Conservation (phyloP, 2,797 vertebrate species). For the Octomys mimax region DNA sequence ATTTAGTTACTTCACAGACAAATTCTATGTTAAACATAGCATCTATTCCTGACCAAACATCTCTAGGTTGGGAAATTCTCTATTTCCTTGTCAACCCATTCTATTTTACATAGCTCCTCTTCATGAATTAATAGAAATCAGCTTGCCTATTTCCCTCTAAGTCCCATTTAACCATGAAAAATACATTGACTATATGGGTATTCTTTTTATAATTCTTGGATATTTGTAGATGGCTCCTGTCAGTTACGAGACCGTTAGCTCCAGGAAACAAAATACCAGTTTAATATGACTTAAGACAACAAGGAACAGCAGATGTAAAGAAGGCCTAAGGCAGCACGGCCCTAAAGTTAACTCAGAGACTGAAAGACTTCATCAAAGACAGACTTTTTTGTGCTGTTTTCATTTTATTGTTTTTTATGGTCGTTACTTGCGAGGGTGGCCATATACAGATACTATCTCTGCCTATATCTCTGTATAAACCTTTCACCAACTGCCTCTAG, state of each 20-base stretch:
- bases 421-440: not conserved
- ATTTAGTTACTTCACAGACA: not conserved
- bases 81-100: not conserved
- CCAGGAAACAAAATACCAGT: not conserved
- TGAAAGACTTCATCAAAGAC: not conserved
- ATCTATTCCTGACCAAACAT: not conserved
- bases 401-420: not conserved
- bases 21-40: not conserved
- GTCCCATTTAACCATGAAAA: slow-evolving; percentile 29
- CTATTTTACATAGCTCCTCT: not conserved
- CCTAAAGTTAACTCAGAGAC: not conserved
- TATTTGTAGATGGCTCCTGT: slow-evolving; percentile 22
- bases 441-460: not conserved
- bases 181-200: not conserved
- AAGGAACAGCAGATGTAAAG: not conserved
- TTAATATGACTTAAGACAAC: not conserved
- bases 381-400: not conserved
- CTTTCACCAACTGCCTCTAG: not conserved
- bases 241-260: slow-evolving; percentile 1
- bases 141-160: not conserved
- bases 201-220: not conserved
- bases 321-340: not conserved
- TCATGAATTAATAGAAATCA: not conserved
- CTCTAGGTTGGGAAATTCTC: not conserved
- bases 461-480: not conserved